Evolutionary conservation across 2,113 vertebrate species (phyloP), one percentile per base, ranked within the genome.

Genomic region (Chionis minor): DNA sequence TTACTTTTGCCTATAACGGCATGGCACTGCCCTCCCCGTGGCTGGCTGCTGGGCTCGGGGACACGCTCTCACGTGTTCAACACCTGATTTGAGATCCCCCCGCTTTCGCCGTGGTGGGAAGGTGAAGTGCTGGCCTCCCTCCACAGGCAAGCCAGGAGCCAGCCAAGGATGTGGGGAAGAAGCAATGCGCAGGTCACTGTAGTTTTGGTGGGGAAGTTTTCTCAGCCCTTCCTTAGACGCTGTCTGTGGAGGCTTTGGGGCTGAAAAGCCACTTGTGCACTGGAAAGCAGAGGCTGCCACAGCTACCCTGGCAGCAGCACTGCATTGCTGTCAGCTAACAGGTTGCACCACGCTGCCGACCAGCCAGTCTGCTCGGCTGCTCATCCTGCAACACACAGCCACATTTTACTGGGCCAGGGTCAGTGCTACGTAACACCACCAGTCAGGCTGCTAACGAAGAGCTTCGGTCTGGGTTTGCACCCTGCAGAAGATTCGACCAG

Each of bases 361-460:
- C 14, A 33, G 55, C 23, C 44, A 0, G 7, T 9, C 35, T 6
- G 55, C 84, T 63, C 10, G 2, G 56, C 75, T 33, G 78, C 73
- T 66, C 82, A 16, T 51, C 63, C 69, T 27, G 56, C 65, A 42
- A 33, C 88, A 14, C 74, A 2, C 80, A 32, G 63, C 58, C 42
- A 70, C 10, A 2, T 52, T 45, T 47, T 9, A 52, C 74, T 2
- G 1, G 30, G 38, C 94, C 55, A 71, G 80, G 74, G 22, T 67
- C 14, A 5, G 23, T 21, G 55, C 71, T 65, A 28, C 0, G 0
- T 8, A 42, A 66, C 0, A 0, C 55, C 59, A 44, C 51, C 61
- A 65, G 28, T 19, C 66, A 61, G 66, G 85, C 54, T 73, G 44
- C 65, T 79, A n/a, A 65, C 5, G 38, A 78, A 59, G 81, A 94